Conservation (phyloP, 2,797 vertebrate species). For the Platalea minor region DNA sequence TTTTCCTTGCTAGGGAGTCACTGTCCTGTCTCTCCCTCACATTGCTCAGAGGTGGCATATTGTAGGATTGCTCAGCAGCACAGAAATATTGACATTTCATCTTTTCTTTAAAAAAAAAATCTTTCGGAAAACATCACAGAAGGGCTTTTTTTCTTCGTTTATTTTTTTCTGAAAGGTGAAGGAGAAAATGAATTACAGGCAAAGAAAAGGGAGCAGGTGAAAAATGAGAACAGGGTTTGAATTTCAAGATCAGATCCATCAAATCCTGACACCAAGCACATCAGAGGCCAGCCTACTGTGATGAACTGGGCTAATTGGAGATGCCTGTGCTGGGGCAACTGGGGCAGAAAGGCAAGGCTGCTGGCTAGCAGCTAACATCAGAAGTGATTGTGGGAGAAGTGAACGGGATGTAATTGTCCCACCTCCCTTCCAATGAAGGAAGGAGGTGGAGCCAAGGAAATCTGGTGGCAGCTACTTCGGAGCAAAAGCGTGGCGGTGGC, state of each 20-base stretch:
- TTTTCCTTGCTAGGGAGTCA: neutral
- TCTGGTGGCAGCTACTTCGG: neutral
- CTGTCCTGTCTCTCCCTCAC: neutral
- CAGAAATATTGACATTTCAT: conserved; percentile 1
- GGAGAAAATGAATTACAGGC: conserved; percentile 9
- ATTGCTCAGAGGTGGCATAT: neutral
- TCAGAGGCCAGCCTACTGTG: neutral
- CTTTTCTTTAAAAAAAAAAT: neutral
- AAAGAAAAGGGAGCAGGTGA: conserved; percentile 4
- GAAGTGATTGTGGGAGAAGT: no score
- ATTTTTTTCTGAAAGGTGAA: neutral
- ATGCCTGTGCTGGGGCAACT: neutral
- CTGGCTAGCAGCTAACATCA: neutral
- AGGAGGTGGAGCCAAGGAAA: neutral
- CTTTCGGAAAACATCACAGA: neutral
- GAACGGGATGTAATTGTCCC: accelerated
- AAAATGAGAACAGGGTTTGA: neutral
- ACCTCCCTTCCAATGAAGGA: neutral
- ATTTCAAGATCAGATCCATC: conserved; percentile 24
- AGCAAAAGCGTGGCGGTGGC: neutral
- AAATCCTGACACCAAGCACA: neutral
- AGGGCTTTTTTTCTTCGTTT: neutral
- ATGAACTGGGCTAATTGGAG: neutral
- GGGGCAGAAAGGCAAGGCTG: neutral
- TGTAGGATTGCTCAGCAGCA: neutral